Base-by-base conservation (phyloP, 2,113 vertebrate genomes). In the Pedetes capensis region DNA sequence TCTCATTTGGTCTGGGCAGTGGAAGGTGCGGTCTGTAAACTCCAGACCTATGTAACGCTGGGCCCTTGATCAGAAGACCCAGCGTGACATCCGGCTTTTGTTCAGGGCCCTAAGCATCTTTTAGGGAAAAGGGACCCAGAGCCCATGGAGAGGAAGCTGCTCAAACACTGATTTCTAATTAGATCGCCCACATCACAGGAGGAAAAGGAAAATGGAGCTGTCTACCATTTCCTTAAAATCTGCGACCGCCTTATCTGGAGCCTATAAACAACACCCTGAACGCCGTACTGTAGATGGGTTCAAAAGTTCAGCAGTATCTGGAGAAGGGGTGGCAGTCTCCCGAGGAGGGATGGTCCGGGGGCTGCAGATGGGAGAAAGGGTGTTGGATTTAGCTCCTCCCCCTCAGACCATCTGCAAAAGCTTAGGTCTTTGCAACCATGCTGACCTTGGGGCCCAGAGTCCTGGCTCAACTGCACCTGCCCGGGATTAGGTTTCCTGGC, bases 401-500 rank as follows among this genome's bases (percentile, higher is more conserved):
- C 71, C 71, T 90, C 57, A 0, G 12, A 69, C 95, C 97, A 97
- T 97, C 97, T 96, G 87, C 89, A 51, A 96, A 97, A 94, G 88
- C 86, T 27, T 20, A 16, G 87, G 83, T 72, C 87, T 95, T 76
- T 80, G 79, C 95, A 92, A 90, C 74, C 88, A 17, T 34, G 63
- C 17, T 90, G 96, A 98, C 98, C 98, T 97, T 95, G 94, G 89
- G 97, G 96, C 82, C 88, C 82, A 63, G 74, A 90, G 87, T 11
- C 97, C 90, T 69, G 96, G 83, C 96, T 98, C 97, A 97, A 95
- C 96, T 90, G 97, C 98, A 98, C 98, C 98, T 98, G 98, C 53
- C 1, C 82, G 34, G 96, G 98, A 98, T 98, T 98, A 98, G 97
- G 95, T 87, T 98, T 96, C 97, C 97, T 97, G 97, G 92, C 42